These are phyloP conservation scores for Drosophila baimaii DNA, from an alignment of 1,140 invertebrate species.

Conservation along the genomic window DNA sequence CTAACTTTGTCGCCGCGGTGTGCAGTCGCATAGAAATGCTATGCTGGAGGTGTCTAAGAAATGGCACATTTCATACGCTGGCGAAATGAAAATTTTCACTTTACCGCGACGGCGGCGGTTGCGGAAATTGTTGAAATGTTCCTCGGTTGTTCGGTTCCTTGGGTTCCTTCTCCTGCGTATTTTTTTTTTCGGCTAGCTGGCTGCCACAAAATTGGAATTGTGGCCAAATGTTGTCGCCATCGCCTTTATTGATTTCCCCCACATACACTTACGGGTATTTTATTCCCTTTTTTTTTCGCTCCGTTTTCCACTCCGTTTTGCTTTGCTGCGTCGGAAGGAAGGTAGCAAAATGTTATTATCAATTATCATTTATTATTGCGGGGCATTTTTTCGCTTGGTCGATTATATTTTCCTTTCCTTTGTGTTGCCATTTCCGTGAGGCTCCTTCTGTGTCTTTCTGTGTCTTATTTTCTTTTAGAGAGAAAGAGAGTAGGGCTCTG, in stretches of 20 bases:
- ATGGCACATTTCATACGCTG: slow-evolving; percentile 55
- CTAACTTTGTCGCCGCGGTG: slow-evolving; percentile 75
- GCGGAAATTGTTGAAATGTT: slow-evolving; percentile 78
- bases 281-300: slow-evolving; percentile 52
- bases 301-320: slow-evolving; percentile 18
- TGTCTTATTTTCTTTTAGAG: slow-evolving; percentile 6
- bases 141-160: slow-evolving; percentile 15
- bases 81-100: slow-evolving; percentile 76
- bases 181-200: slow-evolving; percentile 11
- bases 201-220: slow-evolving; percentile 74
- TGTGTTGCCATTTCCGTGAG: slow-evolving; percentile 32
- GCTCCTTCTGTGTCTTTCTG: slow-evolving; percentile 4
- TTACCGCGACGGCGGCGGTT: slow-evolving; percentile 13
- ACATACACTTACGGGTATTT: slow-evolving; percentile 50
- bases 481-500: neutral
- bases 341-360: slow-evolving; percentile 78
- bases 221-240: slow-evolving; percentile 75
- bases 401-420: slow-evolving; percentile 42
- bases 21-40: slow-evolving; percentile 77
- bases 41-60: slow-evolving; percentile 64
- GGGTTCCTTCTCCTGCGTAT: slow-evolving; percentile 9
- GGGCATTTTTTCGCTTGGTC: slow-evolving; percentile 45
- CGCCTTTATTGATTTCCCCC: slow-evolving; percentile 78
- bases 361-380: slow-evolving; percentile 81
- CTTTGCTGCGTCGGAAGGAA: slow-evolving; percentile 61